Base-by-base conservation (phyloP, 1,140 invertebrate species). In the Hestina assimilis region DNA sequence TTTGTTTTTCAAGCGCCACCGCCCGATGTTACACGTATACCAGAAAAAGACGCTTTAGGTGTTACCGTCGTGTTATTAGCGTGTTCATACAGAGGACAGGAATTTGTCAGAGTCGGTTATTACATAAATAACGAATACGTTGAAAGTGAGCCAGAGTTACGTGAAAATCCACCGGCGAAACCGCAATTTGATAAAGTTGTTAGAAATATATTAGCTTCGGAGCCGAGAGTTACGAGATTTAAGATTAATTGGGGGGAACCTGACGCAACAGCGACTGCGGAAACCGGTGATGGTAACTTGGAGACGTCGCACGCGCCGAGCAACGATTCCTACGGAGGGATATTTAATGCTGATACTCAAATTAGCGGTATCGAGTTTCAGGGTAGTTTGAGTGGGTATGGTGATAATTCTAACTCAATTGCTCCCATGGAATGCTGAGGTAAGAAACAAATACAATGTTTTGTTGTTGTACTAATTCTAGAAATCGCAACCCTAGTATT, bases 111-210 rank as follows among this genome's bases (percentile, higher is more conserved):
- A 59, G 97, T 99, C 12, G 98, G 98, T 7, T 99, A 99, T 87
- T 99, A 99, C 83, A 98, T 99, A 35, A 99, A 99, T 75, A 99
- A 99, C 80, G 98, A 99, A 77, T 99, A 99, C 79, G 93, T 90
- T 15, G 97, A 99, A 78, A 92, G 89, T n/a, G 96, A 98, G 72
- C 93, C 94, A 3, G 98, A 99, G 84, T 86, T 99, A 59, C 92
- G 94, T 59, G 98, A 99, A 87, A 99, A 98, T 87, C 97, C 97
- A 17, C 98, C 98, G 23, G 89, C 95, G 1, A 93, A 94, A 33
- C 97, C 98, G 8, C 92, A 95, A 46, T 98, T 98, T 89, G 96
- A 98, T 67, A 98, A 99, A 90, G 95, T 99, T 4, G 93, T 94
- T 83, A 21, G 89, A 61, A 51, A 83, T 88, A 50, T 99, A 70